These are phyloP conservation scores for Exephanes ischioxanthus DNA, from an alignment of 2,888 invertebrate genomes.

Conservation along the genomic window DNA sequence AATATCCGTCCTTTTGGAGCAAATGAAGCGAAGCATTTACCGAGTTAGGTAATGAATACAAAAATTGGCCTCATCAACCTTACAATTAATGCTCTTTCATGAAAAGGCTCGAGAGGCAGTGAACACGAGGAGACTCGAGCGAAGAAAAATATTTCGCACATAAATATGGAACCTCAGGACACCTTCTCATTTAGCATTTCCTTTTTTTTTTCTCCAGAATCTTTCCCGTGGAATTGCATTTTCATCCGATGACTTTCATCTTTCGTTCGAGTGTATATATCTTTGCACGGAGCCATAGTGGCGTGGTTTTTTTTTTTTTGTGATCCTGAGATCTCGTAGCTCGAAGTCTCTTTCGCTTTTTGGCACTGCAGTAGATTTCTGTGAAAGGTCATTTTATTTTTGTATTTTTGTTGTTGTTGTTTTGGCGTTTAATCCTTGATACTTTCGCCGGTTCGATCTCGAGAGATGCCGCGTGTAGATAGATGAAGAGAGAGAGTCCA, in stretches of 20 bases:
- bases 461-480: conserved; percentile 6
- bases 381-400: not conserved
- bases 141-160: not conserved
- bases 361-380: not conserved
- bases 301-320: not conserved
- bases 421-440: conserved; percentile 36
- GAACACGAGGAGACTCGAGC: not conserved
- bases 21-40: not conserved
- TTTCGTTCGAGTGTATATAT: not conserved
- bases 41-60: not conserved
- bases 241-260: not conserved
- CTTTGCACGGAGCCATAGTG: not conserved
- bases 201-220: not conserved
- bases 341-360: not conserved
- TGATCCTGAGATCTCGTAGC: not conserved
- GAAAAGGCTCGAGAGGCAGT: not conserved
- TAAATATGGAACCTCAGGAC: not conserved
- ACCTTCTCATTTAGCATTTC: not conserved
- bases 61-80: not conserved
- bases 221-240: not conserved
- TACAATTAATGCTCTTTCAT: not conserved
- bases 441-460: conserved; percentile 36
- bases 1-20: not conserved
- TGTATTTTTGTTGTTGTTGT: not conserved
- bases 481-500: conserved; percentile 3